Evolutionary conservation across 2,113 vertebrate genomes (phyloP), one percentile per base, ranked within the genome.

Genomic region (Piprites chloris): DNA sequence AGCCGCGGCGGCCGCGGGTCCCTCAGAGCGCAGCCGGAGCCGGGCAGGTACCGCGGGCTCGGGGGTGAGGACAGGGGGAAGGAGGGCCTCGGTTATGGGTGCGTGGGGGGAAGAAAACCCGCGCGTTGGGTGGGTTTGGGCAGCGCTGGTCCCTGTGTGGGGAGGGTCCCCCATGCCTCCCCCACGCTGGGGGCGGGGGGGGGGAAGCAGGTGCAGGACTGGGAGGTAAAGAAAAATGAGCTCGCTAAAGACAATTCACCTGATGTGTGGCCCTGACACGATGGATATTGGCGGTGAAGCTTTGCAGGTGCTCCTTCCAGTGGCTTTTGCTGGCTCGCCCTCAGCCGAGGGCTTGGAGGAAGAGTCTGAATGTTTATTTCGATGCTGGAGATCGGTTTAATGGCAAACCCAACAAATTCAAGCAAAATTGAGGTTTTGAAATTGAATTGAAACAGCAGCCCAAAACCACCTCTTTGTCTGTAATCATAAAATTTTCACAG

Each of bases 281-380:
- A 0, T 3, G 2, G 52, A 0, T 50, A 0, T 0, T 14, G 20
- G 24, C 12, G 1, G 49, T 8, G 58, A 9, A 13, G n/a, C 4
- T 39, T 41, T 33, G 17, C 1, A 9, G 52, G 22, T 5, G 52
- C 14, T 13, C 2, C 4, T 32, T 49, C 2, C 7, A 28, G 0
- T 22, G 17, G 67, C 10, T 63, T 32, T 35, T 35, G 16, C 4
- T 24, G 9, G 27, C 6, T 69, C 4, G 1, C 5, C 3, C 7
- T 46, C 8, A 4, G 0, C 14, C 1, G 5, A 4, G 50, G 32
- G n/a, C 37, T 22, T 19, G 86, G 83, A 39, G 83, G 53, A 52
- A 35, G 16, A 2, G 0, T 4, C 1, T 4, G 2, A 15, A 8
- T 6, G 44, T 20, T 58, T 41, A 0, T 42, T 42, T 75, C 27